Evolutionary conservation across 2,888 invertebrate species (phyloP).

Genomic region (Ennomos erosarius): DNA sequence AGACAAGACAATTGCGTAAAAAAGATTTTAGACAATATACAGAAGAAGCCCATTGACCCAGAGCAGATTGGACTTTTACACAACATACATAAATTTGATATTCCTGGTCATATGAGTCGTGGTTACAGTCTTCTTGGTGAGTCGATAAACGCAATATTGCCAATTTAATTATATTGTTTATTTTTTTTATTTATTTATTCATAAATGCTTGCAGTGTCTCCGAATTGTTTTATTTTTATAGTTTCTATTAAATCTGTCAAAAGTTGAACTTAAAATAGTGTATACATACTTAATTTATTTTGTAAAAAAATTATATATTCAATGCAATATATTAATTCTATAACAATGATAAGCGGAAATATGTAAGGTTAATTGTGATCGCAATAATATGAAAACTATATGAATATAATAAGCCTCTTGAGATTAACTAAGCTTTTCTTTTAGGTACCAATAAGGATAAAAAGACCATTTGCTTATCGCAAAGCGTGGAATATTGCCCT

Average conservation of each 20-base stretch:
- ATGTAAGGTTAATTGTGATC: too few relatives aligned
- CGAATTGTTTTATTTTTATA: too few relatives aligned
- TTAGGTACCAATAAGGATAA: slow-evolving; percentile 50
- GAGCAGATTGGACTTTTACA: slow-evolving; percentile 78
- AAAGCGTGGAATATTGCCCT: slow-evolving; percentile 82
- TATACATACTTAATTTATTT: too few relatives aligned
- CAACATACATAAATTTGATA: slow-evolving; percentile 70
- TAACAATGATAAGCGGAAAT: too few relatives aligned
- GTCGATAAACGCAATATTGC: background rate
- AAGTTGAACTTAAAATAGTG: too few relatives aligned
- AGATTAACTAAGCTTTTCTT: background rate
- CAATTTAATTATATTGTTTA: too few relatives aligned
- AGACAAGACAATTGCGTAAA: slow-evolving; percentile 76
- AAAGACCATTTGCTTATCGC: slow-evolving; percentile 60
- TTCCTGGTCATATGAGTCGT: slow-evolving; percentile 86
- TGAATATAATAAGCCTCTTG: background rate
- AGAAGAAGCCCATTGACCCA: slow-evolving; percentile 61
- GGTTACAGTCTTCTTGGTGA: slow-evolving; percentile 84
- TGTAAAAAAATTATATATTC: too few relatives aligned
- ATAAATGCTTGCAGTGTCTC: too few relatives aligned
- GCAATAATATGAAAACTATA: background rate
- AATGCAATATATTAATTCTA: too few relatives aligned
- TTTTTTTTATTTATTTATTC: too few relatives aligned
- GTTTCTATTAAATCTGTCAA: too few relatives aligned
- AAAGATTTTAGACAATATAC: slow-evolving; percentile 57